Conservation (phyloP, 2,113 vertebrate genomes). For the Alces alces region DNA sequence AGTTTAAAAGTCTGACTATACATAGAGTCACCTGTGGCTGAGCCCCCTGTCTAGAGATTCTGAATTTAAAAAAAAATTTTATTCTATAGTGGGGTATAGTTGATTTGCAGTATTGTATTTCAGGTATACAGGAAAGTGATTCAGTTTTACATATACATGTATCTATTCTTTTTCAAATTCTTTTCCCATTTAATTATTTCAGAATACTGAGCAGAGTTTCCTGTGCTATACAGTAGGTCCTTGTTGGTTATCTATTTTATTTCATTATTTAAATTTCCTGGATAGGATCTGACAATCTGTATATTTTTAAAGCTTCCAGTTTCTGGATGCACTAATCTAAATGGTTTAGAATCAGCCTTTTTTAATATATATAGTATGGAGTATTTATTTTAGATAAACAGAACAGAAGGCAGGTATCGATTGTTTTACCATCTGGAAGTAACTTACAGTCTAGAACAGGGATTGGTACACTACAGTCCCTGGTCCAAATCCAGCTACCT, state of each 20-base stretch:
- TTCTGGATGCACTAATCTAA: background rate
- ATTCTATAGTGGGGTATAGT: background rate
- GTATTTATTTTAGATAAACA: background rate
- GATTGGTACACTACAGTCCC: background rate
- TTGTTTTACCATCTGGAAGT: background rate
- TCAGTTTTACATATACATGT: background rate
- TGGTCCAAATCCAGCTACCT: background rate
- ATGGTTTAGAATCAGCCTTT: background rate
- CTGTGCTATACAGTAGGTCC: background rate
- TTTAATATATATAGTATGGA: background rate
- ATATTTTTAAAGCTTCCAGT: background rate
- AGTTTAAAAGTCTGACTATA: background rate
- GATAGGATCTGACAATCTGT: background rate
- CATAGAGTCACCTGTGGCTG: background rate
- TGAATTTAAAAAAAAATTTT: background rate
- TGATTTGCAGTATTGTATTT: background rate
- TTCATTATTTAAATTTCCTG: background rate
- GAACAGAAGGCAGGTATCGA: background rate
- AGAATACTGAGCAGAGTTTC: background rate
- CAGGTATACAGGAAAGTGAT: background rate
- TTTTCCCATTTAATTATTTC: background rate
- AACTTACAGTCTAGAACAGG: background rate
- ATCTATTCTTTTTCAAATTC: background rate
- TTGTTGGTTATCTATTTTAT: background rate
- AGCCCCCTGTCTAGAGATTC: background rate